phyloP scores from a whole-genome alignment of 2,113 vertebrate genomes.

The Gadus chalcogrammus region DNA sequence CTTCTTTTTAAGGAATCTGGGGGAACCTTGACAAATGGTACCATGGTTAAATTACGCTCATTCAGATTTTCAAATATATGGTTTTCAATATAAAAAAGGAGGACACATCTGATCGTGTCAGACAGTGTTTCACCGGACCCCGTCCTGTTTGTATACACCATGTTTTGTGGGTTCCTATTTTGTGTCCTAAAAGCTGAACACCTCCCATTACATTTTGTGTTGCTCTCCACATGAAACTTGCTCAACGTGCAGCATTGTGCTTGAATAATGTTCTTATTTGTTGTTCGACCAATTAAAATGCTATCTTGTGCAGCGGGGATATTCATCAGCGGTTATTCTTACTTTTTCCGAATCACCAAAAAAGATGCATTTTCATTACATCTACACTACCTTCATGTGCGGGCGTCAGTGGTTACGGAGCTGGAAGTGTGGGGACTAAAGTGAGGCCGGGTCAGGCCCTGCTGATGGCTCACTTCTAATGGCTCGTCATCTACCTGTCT shows the following conservation, averaged over 20 bases:
- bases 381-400: no score
- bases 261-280: slow-evolving; percentile 42
- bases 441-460: no score
- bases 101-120: slow-evolving; percentile 40
- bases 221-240: slow-evolving; percentile 82
- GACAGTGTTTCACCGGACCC: slow-evolving; percentile 47
- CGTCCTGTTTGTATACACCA: slow-evolving; percentile 50
- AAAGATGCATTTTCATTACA: no score
- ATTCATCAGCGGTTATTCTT: slow-evolving; percentile 26
- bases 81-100: slow-evolving; percentile 36
- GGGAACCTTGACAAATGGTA: not conserved
- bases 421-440: no score
- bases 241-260: slow-evolving; percentile 87
- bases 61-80: slow-evolving; percentile 24
- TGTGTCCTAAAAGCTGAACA: slow-evolving; percentile 30
- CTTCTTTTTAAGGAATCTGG: no score
- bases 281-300: slow-evolving; percentile 62
- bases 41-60: slow-evolving; percentile 1
- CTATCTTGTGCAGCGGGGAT: slow-evolving; percentile 51
- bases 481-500: slow-evolving; percentile 6
- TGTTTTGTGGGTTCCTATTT: slow-evolving; percentile 51
- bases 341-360: no score
- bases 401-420: no score
- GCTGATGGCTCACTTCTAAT: slow-evolving; percentile 21
- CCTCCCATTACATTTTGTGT: slow-evolving; percentile 36